Percentiles rank a stretch among this genome's conserved stretches.
These are phyloP conservation scores for Clepsis dumicolana DNA, from an alignment of 2,888 invertebrate genomes.

Conservation along the genomic window DNA sequence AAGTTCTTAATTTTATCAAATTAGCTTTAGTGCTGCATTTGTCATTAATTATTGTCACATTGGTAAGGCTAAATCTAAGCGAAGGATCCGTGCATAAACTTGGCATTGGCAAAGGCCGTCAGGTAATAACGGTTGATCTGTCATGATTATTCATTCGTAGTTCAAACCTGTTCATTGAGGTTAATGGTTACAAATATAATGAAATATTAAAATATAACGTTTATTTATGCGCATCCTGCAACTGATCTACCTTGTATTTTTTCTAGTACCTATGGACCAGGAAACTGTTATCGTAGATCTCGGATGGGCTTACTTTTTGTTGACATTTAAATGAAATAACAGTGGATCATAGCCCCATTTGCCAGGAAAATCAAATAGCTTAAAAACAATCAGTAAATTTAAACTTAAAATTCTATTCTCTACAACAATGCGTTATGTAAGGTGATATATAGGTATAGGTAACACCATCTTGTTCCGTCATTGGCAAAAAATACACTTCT, in stretches of 20 bases:
- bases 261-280: too few relatives aligned
- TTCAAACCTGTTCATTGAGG: neutral
- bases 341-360: neutral
- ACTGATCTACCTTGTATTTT: neutral
- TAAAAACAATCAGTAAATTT: too few relatives aligned
- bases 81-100: neutral
- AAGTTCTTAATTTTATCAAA: too few relatives aligned
- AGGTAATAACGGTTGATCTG: neutral
- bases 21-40: too few relatives aligned
- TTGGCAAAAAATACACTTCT: too few relatives aligned
- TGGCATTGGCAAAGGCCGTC: slow-evolving; percentile 11
- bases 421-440: too few relatives aligned
- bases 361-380: too few relatives aligned
- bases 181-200: neutral
- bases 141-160: neutral
- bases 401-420: too few relatives aligned
- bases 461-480: too few relatives aligned
- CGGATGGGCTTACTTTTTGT: neutral
- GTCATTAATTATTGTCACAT: too few relatives aligned
- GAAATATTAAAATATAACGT: neutral
- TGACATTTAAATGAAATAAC: neutral
- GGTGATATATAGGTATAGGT: too few relatives aligned
- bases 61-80: neutral
- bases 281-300: neutral
- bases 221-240: neutral